A percentile compares a stretch with the other conserved stretches of the same genome.
Evolutionary conservation across 2,888 invertebrate genomes (phyloP).

Genomic region (Trypoxylon attenuatum): DNA sequence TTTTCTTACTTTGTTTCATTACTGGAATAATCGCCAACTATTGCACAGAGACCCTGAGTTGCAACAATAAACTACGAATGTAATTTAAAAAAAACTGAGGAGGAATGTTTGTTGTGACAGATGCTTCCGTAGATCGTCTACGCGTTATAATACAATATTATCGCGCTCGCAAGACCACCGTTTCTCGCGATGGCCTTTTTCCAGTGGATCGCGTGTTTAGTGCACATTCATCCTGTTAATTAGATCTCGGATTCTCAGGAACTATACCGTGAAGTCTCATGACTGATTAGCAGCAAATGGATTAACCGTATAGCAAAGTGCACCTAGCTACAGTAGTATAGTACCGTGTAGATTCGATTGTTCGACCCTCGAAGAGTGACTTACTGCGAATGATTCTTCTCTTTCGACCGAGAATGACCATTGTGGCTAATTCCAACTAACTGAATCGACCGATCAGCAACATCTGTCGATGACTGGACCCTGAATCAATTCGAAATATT

Average conservation of each 20-base stretch:
- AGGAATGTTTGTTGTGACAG: too few species aligned
- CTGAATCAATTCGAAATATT: conserved; percentile 40
- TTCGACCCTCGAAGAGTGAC: conserved; percentile 15
- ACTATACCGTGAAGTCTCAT: conserved; percentile 15
- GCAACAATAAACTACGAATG: too few species aligned
- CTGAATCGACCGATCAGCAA: conserved; percentile 26
- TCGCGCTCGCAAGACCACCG: neutral
- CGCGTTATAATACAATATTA: too few species aligned
- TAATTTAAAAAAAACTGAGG: too few species aligned
- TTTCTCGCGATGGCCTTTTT: neutral
- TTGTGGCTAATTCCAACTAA: conserved; percentile 42
- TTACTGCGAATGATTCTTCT: conserved; percentile 29
- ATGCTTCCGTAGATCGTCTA: too few species aligned
- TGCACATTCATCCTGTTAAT: conserved; percentile 33
- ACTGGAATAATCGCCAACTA: too few species aligned
- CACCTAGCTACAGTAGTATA: neutral
- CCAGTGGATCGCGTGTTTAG: conserved; percentile 16
- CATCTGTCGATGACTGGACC: conserved; percentile 48
- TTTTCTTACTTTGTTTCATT: too few species aligned
- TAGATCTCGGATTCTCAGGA: conserved; percentile 13
- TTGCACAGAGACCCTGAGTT: too few species aligned
- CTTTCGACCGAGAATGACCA: conserved; percentile 8
- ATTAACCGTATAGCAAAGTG: conserved; percentile 11
- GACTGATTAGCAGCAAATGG: conserved; percentile 34
- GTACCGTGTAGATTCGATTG: neutral